A percentile compares a stretch with the other conserved stretches of the same genome.
Evolutionary conservation across 2,888 invertebrate genomes (phyloP).

Genomic region (Hydropsyche betteni): DNA sequence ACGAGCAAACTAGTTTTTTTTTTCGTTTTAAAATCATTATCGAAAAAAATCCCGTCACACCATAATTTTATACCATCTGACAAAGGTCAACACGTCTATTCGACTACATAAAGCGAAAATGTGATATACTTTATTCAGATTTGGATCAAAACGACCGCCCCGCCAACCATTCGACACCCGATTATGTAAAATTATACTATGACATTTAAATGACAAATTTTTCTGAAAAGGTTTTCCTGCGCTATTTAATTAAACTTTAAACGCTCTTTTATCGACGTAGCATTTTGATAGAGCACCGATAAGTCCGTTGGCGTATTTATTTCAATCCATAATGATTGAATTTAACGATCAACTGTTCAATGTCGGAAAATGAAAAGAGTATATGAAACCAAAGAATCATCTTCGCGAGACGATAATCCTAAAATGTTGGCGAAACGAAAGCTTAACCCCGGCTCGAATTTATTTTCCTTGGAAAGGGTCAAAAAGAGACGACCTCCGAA

Average conservation of each 20-base stretch:
- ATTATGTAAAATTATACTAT: conserved; percentile 28
- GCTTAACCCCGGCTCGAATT: too few species aligned
- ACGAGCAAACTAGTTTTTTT: conserved; percentile 33
- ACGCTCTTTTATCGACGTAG: too few species aligned
- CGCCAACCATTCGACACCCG: background rate
- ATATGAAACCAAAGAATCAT: too few species aligned
- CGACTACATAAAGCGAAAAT: conserved; percentile 12
- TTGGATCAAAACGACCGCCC: conserved; percentile 33
- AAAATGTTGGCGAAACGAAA: too few species aligned
- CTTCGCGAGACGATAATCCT: too few species aligned
- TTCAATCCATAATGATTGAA: too few species aligned
- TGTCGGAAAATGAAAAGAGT: too few species aligned
- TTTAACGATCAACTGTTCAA: too few species aligned
- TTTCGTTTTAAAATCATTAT: conserved; percentile 24
- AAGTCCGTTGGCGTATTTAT: too few species aligned
- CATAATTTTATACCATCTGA: conserved; percentile 30
- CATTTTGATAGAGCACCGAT: too few species aligned
- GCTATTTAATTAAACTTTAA: too few species aligned
- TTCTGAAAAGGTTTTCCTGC: too few species aligned
- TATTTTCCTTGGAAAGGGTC: conserved; percentile 35
- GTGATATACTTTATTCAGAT: conserved; percentile 37
- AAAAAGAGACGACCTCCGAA: conserved; percentile 33
- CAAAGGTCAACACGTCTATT: conserved; percentile 40
- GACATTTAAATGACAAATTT: conserved; percentile 11
- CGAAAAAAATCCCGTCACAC: conserved; percentile 25